phyloP scores from a whole-genome alignment of 64 coral and sea anemone genomes.

The Stichodactyla mertensii region DNA sequence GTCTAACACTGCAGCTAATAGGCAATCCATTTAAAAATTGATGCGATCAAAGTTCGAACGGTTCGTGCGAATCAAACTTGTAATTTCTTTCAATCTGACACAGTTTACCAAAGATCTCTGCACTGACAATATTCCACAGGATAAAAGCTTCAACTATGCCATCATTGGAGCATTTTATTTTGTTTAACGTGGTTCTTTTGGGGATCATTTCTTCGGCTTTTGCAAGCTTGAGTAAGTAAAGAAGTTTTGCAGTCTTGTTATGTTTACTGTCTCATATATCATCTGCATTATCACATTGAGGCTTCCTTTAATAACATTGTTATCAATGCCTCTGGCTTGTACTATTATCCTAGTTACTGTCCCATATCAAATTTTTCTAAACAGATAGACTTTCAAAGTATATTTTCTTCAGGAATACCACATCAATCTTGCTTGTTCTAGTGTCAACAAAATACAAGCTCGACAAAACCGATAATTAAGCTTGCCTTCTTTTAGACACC shows the following conservation, averaged over 20 bases:
- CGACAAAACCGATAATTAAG: not conserved
- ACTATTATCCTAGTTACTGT: not conserved
- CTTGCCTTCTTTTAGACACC: not conserved
- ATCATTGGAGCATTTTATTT: not conserved
- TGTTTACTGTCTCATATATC: not conserved
- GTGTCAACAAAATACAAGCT: not conserved
- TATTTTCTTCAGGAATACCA: not conserved
- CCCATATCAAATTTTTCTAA: not conserved
- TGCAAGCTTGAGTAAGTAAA: slow-evolving; percentile 14
- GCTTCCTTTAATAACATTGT: not conserved
- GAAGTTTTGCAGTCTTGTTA: not conserved
- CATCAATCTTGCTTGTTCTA: not conserved
- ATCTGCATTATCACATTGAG: not conserved
- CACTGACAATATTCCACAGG: not conserved
- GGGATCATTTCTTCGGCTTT: not conserved
- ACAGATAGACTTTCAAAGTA: not conserved
- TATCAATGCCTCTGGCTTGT: not conserved
- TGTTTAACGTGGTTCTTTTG: not conserved
- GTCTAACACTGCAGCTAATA: not conserved
- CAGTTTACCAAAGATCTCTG: not conserved
- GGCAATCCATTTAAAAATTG: not conserved
- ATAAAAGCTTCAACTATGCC: not conserved
- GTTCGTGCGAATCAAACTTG: not conserved
- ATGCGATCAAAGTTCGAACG: not conserved
- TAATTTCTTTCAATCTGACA: not conserved